Percentiles rank a stretch among this genome's conserved stretches.
Evolutionary conservation across 2,113 vertebrate genomes (phyloP).

Genomic region (Phalacrocorax aristotelis): DNA sequence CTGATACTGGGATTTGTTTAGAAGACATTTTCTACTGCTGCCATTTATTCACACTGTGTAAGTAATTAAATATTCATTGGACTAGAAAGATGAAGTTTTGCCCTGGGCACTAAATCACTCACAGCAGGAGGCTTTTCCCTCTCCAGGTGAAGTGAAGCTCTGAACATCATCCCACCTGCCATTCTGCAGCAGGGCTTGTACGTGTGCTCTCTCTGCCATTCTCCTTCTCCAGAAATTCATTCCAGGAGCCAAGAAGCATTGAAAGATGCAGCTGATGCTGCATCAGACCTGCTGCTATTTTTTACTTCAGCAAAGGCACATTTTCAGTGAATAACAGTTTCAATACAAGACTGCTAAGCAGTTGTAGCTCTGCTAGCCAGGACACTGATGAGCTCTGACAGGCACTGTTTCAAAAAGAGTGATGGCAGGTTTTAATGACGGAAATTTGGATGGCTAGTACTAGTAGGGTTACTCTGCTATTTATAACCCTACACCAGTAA

Average conservation of each 20-base stretch:
- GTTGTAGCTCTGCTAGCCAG: not conserved
- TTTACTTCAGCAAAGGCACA: not conserved
- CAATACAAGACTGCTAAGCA: not conserved
- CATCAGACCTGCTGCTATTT: not conserved
- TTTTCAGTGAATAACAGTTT: not conserved
- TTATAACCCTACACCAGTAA: not conserved
- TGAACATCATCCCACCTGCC: fast-evolving
- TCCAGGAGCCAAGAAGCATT: not conserved
- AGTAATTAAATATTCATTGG: not conserved
- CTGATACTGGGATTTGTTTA: not conserved
- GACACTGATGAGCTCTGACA: not conserved
- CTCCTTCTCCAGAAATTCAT: not conserved
- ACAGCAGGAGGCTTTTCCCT: not conserved
- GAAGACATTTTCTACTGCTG: not conserved
- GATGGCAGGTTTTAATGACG: not conserved
- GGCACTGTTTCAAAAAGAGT: not conserved
- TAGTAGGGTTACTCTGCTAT: not conserved
- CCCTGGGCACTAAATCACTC: not conserved
- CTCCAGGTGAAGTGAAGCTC: not conserved
- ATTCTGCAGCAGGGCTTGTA: not conserved
- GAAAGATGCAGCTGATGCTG: not conserved
- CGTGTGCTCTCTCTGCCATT: not conserved
- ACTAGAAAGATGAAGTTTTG: not conserved
- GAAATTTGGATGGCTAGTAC: not conserved
- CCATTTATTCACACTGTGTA: not conserved